Conservation (phyloP, 2,113 vertebrate genomes). For the western clawed frog (Xenopus tropicalis) region DNA sequence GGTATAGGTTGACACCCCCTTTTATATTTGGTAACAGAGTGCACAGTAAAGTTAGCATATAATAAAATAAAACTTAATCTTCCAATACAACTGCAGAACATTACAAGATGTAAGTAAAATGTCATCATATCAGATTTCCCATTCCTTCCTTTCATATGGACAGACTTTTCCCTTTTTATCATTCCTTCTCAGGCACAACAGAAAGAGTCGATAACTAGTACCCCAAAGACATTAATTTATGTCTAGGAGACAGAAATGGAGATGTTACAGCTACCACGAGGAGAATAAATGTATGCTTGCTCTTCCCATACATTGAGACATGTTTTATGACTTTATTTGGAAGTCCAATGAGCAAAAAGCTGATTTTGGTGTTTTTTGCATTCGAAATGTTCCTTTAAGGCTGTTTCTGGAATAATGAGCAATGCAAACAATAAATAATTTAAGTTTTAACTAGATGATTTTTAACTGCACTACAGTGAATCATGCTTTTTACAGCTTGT, state of each 20-base stretch:
- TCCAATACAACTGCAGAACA: neutral
- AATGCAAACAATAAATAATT: conserved; percentile 41
- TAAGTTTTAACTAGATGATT: conserved; percentile 34
- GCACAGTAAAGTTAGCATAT: no score
- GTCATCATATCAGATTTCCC: conserved; percentile 24
- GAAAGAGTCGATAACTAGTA: conserved; percentile 41
- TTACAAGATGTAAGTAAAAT: conserved; percentile 27
- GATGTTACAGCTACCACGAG: conserved; percentile 40
- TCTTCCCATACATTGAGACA: conserved; percentile 32
- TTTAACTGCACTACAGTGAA: conserved; percentile 31
- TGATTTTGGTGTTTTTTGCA: conserved; percentile 33
- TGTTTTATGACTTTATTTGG: conserved; percentile 40
- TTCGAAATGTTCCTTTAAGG: conserved; percentile 41
- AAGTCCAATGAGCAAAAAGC: conserved; percentile 43
- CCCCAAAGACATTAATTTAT: conserved; percentile 45
- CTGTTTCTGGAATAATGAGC: conserved; percentile 34
- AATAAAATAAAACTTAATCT: no score
- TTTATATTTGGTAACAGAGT: no score
- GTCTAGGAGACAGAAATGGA: conserved; percentile 33
- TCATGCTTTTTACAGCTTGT: conserved; percentile 30
- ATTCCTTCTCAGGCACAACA: conserved; percentile 17
- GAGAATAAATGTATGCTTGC: conserved; percentile 41
- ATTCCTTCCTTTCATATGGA: conserved; percentile 21
- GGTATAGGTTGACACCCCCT: no score
- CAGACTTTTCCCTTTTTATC: conserved; percentile 39